A percentile compares a stretch with the other conserved stretches of the same genome.
phyloP scores from a whole-genome alignment of 2,797 vertebrate genomes.

The Orestias chungarensis region DNA sequence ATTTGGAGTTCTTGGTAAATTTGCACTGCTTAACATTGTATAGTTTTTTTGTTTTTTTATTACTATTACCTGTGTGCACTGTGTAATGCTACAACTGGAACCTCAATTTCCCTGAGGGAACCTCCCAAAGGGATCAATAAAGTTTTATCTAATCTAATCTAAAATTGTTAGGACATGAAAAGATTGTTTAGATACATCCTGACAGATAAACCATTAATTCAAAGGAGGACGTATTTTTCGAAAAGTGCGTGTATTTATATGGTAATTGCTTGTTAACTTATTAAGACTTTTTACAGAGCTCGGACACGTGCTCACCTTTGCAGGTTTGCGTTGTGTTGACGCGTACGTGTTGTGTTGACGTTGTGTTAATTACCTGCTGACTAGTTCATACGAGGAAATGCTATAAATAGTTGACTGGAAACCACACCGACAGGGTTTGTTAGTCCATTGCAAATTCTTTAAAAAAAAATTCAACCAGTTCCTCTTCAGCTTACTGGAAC shows the following conservation, averaged over 20 bases:
- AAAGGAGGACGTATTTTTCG: neutral
- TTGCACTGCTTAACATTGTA: too few relatives aligned
- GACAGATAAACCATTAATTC: neutral
- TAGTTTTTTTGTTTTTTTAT: too few relatives aligned
- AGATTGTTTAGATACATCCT: neutral
- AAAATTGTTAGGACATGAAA: neutral
- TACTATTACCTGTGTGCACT: too few relatives aligned
- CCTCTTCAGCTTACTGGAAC: slow-evolving; percentile 19
- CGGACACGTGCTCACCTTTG: neutral
- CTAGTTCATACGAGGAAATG: neutral
- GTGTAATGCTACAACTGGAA: too few relatives aligned
- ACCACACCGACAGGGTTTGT: slow-evolving; percentile 1
- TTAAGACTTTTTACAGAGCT: neutral
- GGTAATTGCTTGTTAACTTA: neutral
- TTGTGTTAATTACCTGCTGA: neutral
- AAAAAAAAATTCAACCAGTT: slow-evolving; percentile 8
- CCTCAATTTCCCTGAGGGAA: too few relatives aligned
- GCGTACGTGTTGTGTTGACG: neutral
- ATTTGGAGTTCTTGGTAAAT: too few relatives aligned
- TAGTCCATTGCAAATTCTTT: slow-evolving; percentile 5
- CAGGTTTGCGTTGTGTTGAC: neutral
- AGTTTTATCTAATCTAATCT: neutral
- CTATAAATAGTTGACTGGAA: neutral
- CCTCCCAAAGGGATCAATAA: too few relatives aligned
- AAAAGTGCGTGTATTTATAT: neutral